A percentile compares a stretch with the other conserved stretches of the same genome.
These are phyloP conservation scores for Bradynema listronoti DNA, from an alignment of 1,140 invertebrate species.

Conservation along the genomic window DNA sequence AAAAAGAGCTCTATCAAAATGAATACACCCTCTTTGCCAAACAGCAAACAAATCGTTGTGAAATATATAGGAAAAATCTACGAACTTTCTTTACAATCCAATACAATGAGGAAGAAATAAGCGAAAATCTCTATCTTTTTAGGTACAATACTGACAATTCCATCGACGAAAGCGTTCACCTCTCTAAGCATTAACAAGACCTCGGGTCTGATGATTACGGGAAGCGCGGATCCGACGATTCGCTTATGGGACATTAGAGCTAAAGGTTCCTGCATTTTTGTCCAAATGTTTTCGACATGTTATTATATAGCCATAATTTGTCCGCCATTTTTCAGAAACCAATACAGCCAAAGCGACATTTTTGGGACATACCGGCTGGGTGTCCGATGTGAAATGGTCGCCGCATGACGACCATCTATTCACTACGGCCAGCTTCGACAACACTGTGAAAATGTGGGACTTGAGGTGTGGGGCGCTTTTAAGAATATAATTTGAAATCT, in stretches of 20 bases:
- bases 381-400: slow-evolving; percentile 81
- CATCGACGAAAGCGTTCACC: slow-evolving; percentile 83
- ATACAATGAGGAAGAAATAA: neutral
- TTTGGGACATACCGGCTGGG: slow-evolving; percentile 83
- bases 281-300: slow-evolving; percentile 1
- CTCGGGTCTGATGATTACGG: slow-evolving; percentile 71
- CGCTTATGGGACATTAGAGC: slow-evolving; percentile 82
- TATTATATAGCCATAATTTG: no score
- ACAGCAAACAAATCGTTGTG: no score
- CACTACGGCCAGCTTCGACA: slow-evolving; percentile 85
- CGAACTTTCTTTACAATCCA: no score
- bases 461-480: slow-evolving; percentile 66
- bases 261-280: slow-evolving; percentile 31
- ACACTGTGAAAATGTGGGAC: slow-evolving; percentile 88
- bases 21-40: no score
- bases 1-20: no score
- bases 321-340: slow-evolving; percentile 68
- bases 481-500: no score
- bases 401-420: slow-evolving; percentile 76
- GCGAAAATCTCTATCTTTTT: slow-evolving; percentile 1
- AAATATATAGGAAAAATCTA: no score
- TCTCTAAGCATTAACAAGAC: slow-evolving; percentile 74
- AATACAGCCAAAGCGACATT: slow-evolving; percentile 77
- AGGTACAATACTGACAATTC: slow-evolving; percentile 37
- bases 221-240: slow-evolving; percentile 80